Evolutionary conservation across 1,140 invertebrate genomes (phyloP).

Genomic region (Parapsyche elsis): DNA sequence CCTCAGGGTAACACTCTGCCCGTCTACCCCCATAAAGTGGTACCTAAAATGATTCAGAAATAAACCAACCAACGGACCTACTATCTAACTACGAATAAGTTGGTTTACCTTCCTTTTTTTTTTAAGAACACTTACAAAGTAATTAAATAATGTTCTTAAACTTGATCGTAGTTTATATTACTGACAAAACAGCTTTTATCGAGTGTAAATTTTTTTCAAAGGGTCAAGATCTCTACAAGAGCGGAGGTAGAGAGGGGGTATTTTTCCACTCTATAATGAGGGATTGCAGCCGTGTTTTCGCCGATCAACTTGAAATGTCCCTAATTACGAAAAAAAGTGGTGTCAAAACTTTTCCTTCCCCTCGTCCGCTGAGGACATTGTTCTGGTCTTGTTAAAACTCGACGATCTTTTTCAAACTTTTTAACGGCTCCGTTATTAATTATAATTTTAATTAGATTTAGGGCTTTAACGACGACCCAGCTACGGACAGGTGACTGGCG

Average conservation of each 20-base stretch:
- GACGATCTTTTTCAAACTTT: slow-evolving; percentile 24
- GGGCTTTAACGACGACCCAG: background rate
- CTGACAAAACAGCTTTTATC: too few relatives aligned
- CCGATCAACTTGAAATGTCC: slow-evolving; percentile 17
- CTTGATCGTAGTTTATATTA: too few relatives aligned
- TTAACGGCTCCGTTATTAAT: slow-evolving; percentile 37
- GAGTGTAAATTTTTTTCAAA: too few relatives aligned
- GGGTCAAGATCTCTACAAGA: too few relatives aligned
- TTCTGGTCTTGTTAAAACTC: slow-evolving; percentile 38
- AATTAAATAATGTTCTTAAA: too few relatives aligned
- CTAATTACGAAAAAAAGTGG: slow-evolving; percentile 17
- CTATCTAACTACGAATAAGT: too few relatives aligned
- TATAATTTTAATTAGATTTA: slow-evolving; percentile 41
- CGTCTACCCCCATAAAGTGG: background rate
- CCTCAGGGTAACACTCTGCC: background rate
- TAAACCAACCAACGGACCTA: background rate
- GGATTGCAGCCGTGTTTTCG: background rate
- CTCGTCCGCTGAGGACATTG: slow-evolving; percentile 17
- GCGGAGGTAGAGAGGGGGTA: too few relatives aligned
- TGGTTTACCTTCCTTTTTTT: too few relatives aligned
- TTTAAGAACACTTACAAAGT: too few relatives aligned
- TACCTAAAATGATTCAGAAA: slow-evolving; percentile 23
- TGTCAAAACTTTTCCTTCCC: slow-evolving; percentile 14
- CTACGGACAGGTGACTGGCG: background rate
- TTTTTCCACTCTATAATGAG: too few relatives aligned